phyloP scores from a whole-genome alignment of 53 echinoderm and acorn worm species.

The Holothuria scabra region DNA sequence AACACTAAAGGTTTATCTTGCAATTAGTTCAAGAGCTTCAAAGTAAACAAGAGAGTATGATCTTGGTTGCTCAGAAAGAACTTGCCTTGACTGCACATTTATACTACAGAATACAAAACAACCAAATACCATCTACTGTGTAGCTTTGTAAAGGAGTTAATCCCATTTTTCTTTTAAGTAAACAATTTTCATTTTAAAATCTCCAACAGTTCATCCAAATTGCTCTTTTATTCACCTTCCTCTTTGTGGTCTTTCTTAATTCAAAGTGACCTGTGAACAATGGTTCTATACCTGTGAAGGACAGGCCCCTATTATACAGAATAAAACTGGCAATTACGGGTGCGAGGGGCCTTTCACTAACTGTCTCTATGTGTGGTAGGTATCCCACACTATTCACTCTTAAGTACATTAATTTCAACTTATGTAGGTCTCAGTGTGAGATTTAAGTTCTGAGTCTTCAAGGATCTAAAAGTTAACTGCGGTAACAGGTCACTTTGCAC shows the following conservation, averaged over 20 bases:
- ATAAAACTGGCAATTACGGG: slow-evolving; percentile 7
- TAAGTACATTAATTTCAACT: slow-evolving; percentile 38
- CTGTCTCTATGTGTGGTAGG: slow-evolving; percentile 10
- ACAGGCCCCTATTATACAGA: not conserved
- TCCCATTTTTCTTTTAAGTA: slow-evolving; percentile 30
- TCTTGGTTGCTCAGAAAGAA: not conserved
- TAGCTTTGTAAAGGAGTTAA: slow-evolving; percentile 2
- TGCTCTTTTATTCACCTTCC: slow-evolving; percentile 16
- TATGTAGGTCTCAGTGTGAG: slow-evolving; percentile 7
- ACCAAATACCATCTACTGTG: not conserved
- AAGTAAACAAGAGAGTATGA: not conserved
- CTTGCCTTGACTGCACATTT: slow-evolving; percentile 28
- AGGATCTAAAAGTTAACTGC: too few species aligned
- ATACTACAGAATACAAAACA: not conserved
- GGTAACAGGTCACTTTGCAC: too few species aligned
- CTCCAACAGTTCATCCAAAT: slow-evolving; percentile 23
- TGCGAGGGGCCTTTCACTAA: not conserved
- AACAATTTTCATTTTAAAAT: slow-evolving; percentile 34
- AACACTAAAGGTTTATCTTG: not conserved
- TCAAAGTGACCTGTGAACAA: slow-evolving; percentile 34
- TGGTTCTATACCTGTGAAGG: slow-evolving; percentile 6
- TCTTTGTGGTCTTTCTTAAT: slow-evolving; percentile 28
- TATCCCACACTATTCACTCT: not conserved
- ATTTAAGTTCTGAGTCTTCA: too few species aligned
- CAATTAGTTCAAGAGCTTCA: too few species aligned